phyloP scores from a whole-genome alignment of 2,113 vertebrate genomes.

The Centropristis striata region DNA sequence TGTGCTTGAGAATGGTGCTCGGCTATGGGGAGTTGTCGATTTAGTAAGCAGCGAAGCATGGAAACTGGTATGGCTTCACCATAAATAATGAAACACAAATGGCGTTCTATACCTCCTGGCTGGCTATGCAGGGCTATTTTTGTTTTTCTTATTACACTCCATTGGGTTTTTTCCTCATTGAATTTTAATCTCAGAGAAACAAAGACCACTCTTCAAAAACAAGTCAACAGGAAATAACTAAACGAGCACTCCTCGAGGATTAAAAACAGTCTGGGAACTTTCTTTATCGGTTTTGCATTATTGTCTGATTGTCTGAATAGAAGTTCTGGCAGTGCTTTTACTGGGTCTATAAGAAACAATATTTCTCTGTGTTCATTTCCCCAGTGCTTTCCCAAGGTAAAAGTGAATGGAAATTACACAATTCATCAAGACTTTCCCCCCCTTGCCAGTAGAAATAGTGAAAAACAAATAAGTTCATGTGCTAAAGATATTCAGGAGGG shows the following conservation, averaged over 20 bases:
- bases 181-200: conserved; percentile 71
- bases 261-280: conserved; percentile 62
- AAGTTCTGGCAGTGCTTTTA: conserved; percentile 31
- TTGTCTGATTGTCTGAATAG: conserved; percentile 35
- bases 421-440: conserved; percentile 17
- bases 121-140: conserved; percentile 54
- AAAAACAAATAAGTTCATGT: background rate
- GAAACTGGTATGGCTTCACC: conserved; percentile 55
- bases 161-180: conserved; percentile 65
- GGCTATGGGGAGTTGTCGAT: conserved; percentile 67
- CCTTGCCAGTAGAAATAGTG: background rate
- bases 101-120: conserved; percentile 71
- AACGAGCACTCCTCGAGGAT: conserved; percentile 64
- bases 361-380: conserved; percentile 20
- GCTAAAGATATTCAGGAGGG: background rate
- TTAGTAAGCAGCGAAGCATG: conserved; percentile 77
- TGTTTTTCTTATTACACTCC: conserved; percentile 70
- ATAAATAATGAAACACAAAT: conserved; percentile 80
- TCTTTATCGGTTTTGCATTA: conserved; percentile 48
- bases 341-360: background rate
- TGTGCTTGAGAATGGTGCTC: conserved; percentile 63
- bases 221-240: conserved; percentile 74
- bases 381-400: conserved; percentile 5
- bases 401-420: conserved; percentile 35
- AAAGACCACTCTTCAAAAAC: conserved; percentile 73